phyloP scores from a whole-genome alignment of 2,888 invertebrate genomes.

The Caenorhabditis plicata region DNA sequence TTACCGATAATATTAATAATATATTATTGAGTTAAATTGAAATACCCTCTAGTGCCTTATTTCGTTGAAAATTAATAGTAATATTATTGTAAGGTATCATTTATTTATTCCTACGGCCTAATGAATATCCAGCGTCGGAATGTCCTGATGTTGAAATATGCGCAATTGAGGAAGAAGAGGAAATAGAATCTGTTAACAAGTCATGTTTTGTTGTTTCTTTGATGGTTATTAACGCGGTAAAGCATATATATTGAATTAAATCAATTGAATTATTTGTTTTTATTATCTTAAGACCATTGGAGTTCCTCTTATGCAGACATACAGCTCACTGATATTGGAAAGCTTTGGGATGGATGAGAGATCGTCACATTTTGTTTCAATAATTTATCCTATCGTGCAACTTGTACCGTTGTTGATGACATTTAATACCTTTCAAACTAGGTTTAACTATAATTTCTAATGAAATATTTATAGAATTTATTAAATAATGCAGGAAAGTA shows the following conservation, averaged over 20 bases:
- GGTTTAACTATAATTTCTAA: slow-evolving; percentile 13
- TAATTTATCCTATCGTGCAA: slow-evolving; percentile 21
- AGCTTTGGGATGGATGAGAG: slow-evolving; percentile 12
- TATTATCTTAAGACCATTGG: slow-evolving; percentile 45
- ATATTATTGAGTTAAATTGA: no score
- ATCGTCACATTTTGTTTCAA: slow-evolving; percentile 8
- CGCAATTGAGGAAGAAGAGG: slow-evolving; percentile 5
- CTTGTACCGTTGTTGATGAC: slow-evolving; percentile 14
- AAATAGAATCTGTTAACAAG: slow-evolving; percentile 12
- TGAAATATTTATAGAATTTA: not conserved
- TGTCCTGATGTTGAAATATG: slow-evolving; percentile 3
- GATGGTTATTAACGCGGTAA: slow-evolving; percentile 30
- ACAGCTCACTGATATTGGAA: slow-evolving; percentile 22
- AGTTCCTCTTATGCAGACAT: slow-evolving; percentile 45
- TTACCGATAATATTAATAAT: no score
- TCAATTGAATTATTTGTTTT: no score
- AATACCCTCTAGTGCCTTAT: no score
- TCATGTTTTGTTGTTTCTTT: slow-evolving; percentile 19
- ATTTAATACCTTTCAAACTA: no score
- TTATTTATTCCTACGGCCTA: slow-evolving; percentile 16
- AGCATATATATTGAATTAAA: not conserved
- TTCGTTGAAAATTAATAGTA: no score
- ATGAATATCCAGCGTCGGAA: slow-evolving; percentile 14
- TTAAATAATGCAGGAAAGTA: slow-evolving; percentile 8
- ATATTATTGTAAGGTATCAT: slow-evolving; percentile 6